Evolutionary conservation across 1,140 invertebrate genomes (phyloP).

Genomic region (Dysdera silvatica): DNA sequence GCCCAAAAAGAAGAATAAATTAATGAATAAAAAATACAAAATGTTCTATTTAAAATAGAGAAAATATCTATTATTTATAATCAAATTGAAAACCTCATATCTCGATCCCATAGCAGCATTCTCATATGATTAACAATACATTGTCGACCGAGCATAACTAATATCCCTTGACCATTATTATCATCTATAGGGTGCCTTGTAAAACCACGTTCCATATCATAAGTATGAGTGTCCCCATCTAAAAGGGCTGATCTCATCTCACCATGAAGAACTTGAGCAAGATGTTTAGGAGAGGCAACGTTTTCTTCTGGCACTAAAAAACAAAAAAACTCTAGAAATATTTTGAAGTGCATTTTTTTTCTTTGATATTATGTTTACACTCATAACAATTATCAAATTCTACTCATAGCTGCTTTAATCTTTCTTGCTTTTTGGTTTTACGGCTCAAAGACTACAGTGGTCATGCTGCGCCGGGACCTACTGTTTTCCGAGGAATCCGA

Average conservation of each 20-base stretch:
- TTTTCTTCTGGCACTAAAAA: slow-evolving; percentile 77
- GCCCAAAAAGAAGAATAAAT: slow-evolving; percentile 5
- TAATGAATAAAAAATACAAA: not conserved
- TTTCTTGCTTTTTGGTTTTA: too few species aligned
- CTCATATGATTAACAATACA: slow-evolving; percentile 89
- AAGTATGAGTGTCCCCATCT: slow-evolving; percentile 76
- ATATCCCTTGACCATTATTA: slow-evolving; percentile 62
- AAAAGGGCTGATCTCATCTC: slow-evolving; percentile 78
- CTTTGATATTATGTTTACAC: too few species aligned
- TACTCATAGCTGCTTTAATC: too few species aligned
- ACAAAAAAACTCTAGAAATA: slow-evolving; percentile 3
- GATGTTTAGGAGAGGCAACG: slow-evolving; percentile 66
- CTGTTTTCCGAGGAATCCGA: too few species aligned
- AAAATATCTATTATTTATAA: not conserved
- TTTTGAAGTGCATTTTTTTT: too few species aligned
- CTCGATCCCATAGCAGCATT: slow-evolving; percentile 89
- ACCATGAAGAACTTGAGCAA: slow-evolving; percentile 72
- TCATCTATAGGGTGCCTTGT: slow-evolving; percentile 87
- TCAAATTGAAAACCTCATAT: slow-evolving; percentile 57
- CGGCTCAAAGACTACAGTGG: too few species aligned
- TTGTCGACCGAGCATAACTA: slow-evolving; percentile 75
- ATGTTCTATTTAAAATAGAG: not conserved
- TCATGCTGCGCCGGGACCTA: too few species aligned
- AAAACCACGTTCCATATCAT: slow-evolving; percentile 87
- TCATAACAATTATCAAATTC: too few species aligned